Base-by-base conservation (phyloP, 2,888 invertebrate genomes). In the Aplocera efformata region DNA sequence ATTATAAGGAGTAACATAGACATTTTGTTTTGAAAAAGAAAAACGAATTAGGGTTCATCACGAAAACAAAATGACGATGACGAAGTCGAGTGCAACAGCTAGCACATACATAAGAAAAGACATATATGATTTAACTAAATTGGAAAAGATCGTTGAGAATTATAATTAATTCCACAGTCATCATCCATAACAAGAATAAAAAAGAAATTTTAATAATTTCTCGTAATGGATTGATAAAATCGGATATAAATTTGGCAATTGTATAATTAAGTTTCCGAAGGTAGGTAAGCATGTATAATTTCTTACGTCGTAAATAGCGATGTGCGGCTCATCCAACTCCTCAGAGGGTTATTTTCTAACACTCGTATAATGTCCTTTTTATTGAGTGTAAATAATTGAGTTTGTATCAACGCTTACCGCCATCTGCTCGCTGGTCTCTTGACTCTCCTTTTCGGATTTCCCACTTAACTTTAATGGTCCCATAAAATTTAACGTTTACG, bases 311-410 rank as follows among this genome's bases (percentile, higher is more conserved):
- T 74, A 74, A 76, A 75, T 53, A 58, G 57, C 47, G 50, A 50
- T 58, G 50, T 51, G 53, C 48, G 49, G 43, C 56, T 61, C 64
- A 56, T 62, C 61, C 57, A 53, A 67, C 63, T 68, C 70, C 74
- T 77, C 70, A 71, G 69, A 72, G 67, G 73, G 69, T 70, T 75
- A 79, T 77, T 80, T 78, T 78, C 82, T 83, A 86, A 81, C 77
- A 74, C 79, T 78, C 79, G 69, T 82, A 81, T 86, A 85, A 83
- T 68, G 82, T 81, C 79, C 79, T 83, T 85, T 86, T 86, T 85
- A 86, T 86, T 78, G 84, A 84, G 86, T 86, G 86, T 86, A 86
- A 86, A 86, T 86, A 86, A 86, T 86, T 84, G 84, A 82, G 84
- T 80, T 82, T 80, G 83, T 79, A 84, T 79, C 80, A 80, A 72